Base-by-base conservation (phyloP, 2,888 invertebrate genomes). In the Pemphredon lugubris region DNA sequence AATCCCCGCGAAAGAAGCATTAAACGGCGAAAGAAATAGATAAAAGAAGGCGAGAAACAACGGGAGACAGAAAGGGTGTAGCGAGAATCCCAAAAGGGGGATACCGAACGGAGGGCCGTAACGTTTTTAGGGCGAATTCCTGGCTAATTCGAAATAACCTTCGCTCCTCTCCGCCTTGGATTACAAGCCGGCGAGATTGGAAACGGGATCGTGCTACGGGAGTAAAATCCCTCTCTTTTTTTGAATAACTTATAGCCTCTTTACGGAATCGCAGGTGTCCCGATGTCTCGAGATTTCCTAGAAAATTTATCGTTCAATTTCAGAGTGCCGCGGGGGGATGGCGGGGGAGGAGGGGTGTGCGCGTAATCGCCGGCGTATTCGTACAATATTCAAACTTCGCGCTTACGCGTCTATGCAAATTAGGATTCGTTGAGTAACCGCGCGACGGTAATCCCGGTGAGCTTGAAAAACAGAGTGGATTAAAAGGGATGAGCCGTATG, bases 61-160 rank as follows among this genome's bases (percentile, higher is more conserved):
- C 6, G 30, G 48, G 48, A 16, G 13, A n/a, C 32, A 9, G 18
- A 13, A 18, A 37, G 40, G 47, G 30, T 30, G 45, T 11, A 23
- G 18, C 13, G 39, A 1, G 21, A 39, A 44, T 1, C 57, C 13
- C 26, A 7, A 34, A 26, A 32, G 48, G 45, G 51, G 63, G 50
- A 47, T 57, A 26, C 26, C 14, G 54, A 32, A 3, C 13, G 32
- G 51, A 40, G 32, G 61, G 23, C 53, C 54, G 68, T 73, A 81
- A 72, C 73, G 72, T 69, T 73, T 71, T 79, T 64, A 57, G 66
- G 71, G 64, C 54, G 72, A 65, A 68, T 82, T 75, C 71, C 65
- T 67, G 61, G 68, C 74, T 81, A 80, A 80, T 83, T 82, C 76
- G 65, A 63, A 74, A 65, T 53, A 74, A 63, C 67, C 58, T 59